phyloP scores from a whole-genome alignment of 2,113 vertebrate species.

The Symphodus melops region DNA sequence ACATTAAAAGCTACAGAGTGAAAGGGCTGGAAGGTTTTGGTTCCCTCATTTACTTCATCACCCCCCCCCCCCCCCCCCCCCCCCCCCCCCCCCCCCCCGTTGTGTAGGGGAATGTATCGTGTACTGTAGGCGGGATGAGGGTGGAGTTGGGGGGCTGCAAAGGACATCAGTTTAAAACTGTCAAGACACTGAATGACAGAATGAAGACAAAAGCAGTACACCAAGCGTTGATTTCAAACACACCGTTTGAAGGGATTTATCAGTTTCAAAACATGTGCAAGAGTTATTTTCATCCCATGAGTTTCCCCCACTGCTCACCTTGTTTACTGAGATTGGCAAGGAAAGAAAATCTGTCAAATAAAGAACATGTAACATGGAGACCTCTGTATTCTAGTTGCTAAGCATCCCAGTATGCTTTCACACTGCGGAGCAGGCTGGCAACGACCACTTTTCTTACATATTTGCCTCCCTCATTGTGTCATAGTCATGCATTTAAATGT shows the following conservation, averaged over 20 bases:
- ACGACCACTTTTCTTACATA: too few relatives aligned
- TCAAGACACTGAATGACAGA: neutral
- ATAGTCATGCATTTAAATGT: too few relatives aligned
- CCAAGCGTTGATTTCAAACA: neutral
- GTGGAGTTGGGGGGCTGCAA: neutral
- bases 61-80: constrained; percentile 4
- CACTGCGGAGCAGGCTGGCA: too few relatives aligned
- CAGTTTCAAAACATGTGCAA: neutral
- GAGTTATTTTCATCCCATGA: too few relatives aligned
- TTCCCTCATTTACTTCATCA: constrained; percentile 16
- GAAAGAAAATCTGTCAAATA: too few relatives aligned
- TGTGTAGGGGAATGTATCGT: constrained; percentile 1
- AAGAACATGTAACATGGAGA: too few relatives aligned
- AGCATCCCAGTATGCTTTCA: too few relatives aligned
- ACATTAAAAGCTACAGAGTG: constrained; percentile 38
- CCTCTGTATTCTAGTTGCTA: too few relatives aligned
- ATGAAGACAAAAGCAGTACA: neutral
- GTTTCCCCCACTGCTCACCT: too few relatives aligned
- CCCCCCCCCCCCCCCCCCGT: constrained; percentile 1
- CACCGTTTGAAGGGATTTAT: neutral
- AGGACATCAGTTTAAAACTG: neutral
- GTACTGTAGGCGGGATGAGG: neutral
- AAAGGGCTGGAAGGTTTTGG: neutral
- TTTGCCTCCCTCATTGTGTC: too few relatives aligned
- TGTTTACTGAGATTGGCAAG: too few relatives aligned